Base-by-base conservation (phyloP, 1,140 invertebrate species). In the Phocides pigmalion region DNA sequence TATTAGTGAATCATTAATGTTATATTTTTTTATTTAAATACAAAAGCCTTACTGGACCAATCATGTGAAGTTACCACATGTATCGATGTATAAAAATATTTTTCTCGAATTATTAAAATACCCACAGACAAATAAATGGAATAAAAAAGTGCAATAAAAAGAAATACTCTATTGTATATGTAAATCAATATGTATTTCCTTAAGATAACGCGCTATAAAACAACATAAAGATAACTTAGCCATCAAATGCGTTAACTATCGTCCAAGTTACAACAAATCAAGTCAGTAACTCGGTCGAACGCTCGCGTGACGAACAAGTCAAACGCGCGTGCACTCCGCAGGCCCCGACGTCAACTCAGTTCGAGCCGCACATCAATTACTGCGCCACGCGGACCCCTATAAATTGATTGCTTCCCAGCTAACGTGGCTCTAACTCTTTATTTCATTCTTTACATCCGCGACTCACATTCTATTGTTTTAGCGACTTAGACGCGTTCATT, bases 311-410 rank as follows among this genome's bases (percentile, higher is more conserved):
- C 28, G 28, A 65, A 9, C 12, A 28, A 44, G 11, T 17, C 15
- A 4, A 25, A 28, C 53, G 53, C 70, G 54, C 59, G 28, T 20
- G 70, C 70, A 68, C 63, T 47, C 25, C 28, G 9, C 28, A 59
- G 56, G 41, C 39, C 68, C 63, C 58, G 46, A 71, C 49, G 77
- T 82, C 78, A 71, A 69, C 42, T 66, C 49, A 2, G 17, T 62
- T 67, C 61, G 44, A 53, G 46, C 72, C 76, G 73, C 80, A 78
- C 80, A 82, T 84, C 80, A 78, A 81, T 81, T 81, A 78, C 74
- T 59, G 56, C 61, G 64, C 65, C 65, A 64, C 68, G 62, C 71
- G 72, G 50, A 62, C 74, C 74, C 72, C 78, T 79, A 75, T 79
- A 77, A 82, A 84, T 81, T 84, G 78, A 83, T 80, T 77, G 75